phyloP scores from a whole-genome alignment of 2,113 vertebrate species.

The Haemorhous mexicanus region DNA sequence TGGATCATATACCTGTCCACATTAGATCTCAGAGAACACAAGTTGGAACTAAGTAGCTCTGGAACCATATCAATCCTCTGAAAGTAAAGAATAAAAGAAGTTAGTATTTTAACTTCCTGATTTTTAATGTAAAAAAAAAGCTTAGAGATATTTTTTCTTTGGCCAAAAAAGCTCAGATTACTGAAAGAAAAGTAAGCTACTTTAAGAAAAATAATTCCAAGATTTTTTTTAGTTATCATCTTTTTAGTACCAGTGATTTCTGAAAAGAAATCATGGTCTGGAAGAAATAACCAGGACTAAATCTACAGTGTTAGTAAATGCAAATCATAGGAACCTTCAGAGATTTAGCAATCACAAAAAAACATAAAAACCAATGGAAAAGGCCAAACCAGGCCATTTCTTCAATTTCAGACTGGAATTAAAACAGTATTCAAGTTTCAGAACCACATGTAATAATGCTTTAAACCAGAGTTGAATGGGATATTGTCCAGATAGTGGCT shows the following conservation, averaged over 20 bases:
- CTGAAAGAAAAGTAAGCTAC: background rate
- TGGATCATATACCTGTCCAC: slow-evolving; percentile 85
- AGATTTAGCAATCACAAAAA: background rate
- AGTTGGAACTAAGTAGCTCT: slow-evolving; percentile 94
- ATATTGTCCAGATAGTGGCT: background rate
- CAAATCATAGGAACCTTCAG: background rate
- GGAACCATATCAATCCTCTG: slow-evolving; percentile 99
- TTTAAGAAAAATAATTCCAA: background rate
- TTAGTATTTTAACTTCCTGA: background rate
- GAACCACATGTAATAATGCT: background rate
- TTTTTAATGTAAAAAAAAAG: background rate
- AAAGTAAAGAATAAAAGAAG: slow-evolving; percentile 42
- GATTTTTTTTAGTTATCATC: background rate
- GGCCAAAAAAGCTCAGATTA: background rate
- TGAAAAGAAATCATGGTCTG: background rate
- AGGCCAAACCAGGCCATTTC: background rate
- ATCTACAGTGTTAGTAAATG: background rate
- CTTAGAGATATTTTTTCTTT: background rate
- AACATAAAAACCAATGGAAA: background rate
- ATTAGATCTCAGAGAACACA: slow-evolving; percentile 90
- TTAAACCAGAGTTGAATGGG: background rate
- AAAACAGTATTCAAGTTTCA: background rate
- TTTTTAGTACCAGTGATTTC: background rate
- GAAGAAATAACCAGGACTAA: background rate
- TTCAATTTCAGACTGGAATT: background rate